Conservation (phyloP, 2,113 vertebrate species). For the Erythrolamprus reginae region DNA sequence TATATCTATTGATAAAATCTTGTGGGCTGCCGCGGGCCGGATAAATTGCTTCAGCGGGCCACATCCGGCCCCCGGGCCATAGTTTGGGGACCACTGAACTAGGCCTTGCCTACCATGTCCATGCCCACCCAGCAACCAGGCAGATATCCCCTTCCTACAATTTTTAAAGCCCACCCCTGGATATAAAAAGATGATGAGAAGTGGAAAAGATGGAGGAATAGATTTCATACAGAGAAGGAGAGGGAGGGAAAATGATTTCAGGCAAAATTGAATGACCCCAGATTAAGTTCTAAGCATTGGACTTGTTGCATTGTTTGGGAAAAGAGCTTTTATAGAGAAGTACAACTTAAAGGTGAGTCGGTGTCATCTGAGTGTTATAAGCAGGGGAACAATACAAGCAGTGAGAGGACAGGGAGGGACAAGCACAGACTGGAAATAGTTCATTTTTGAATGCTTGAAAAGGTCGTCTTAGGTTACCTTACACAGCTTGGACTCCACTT, state of each 20-base stretch:
- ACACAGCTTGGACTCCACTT: background rate
- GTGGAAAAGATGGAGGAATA: background rate
- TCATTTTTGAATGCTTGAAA: background rate
- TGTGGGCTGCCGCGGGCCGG: too few species aligned
- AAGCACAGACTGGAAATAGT: background rate
- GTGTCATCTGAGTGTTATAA: background rate
- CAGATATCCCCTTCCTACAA: too few species aligned
- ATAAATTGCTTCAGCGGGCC: too few species aligned
- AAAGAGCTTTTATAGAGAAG: background rate
- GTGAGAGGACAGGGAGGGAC: too few species aligned
- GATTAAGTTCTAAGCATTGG: background rate
- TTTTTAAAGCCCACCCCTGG: too few species aligned
- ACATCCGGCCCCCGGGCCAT: too few species aligned
- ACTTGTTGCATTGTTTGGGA: background rate
- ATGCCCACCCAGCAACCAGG: too few species aligned
- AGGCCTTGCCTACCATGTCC: too few species aligned
- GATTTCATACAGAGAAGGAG: background rate
- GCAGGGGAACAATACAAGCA: background rate
- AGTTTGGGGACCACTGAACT: too few species aligned
- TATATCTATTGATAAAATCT: too few species aligned
- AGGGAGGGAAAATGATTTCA: background rate
- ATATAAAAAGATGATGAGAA: too few species aligned
- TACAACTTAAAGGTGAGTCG: background rate
- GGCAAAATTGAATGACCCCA: background rate
- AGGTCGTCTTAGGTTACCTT: background rate